Evolutionary conservation across 2,113 vertebrate species (phyloP), one percentile per base, ranked within the genome.

Genomic region (Corapipo altera): DNA sequence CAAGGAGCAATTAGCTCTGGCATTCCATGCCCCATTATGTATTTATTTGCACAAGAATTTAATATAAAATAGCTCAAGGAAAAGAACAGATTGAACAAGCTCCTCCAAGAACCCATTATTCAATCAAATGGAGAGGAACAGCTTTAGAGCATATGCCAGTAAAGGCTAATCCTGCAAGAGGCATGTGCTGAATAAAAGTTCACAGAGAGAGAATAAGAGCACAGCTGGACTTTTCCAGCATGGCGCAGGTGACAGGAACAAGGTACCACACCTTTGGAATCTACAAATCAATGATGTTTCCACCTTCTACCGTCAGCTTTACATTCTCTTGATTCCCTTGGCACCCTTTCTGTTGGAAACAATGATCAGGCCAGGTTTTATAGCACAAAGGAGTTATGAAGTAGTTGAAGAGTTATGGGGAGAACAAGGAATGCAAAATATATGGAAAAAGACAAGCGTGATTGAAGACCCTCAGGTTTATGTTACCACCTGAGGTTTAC

Each of bases 121-220:
- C 52, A 67, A 39, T n/a, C 32, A 96, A 95, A 88, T 21, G 69
- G 52, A 85, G 71, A 74, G 79, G 76, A 93, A 94, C 39, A 80
- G 23, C 62, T 65, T 46, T 39, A 78, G 26, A 78, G n/a, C 19
- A 54, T 16, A n/a, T 20, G 35, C 37, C 51, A 85, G 28, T 17
- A 93, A 92, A 43, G 15, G 43, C 51, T 39, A 82, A 24, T 9
- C 35, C 48, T 48, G 43, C 33, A 61, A 2, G 26, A 79, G 43
- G 33, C 18, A 37, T 3, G 22, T 41, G 46, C 54, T 76, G 37
- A 79, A 80, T 17, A 17, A 2, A 81, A 76, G 58, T 51, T 73
- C 12, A 9, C 39, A 82, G 18, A 43, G 39, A 52, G n/a, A 64
- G 18, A 58, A 6, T 18, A 43, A 43, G 15, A 85, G 67, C 49